A percentile compares a stretch with the other conserved stretches of the same genome.
Conservation (phyloP, 2,888 invertebrate genomes). For the Metopia argyrocephala region DNA sequence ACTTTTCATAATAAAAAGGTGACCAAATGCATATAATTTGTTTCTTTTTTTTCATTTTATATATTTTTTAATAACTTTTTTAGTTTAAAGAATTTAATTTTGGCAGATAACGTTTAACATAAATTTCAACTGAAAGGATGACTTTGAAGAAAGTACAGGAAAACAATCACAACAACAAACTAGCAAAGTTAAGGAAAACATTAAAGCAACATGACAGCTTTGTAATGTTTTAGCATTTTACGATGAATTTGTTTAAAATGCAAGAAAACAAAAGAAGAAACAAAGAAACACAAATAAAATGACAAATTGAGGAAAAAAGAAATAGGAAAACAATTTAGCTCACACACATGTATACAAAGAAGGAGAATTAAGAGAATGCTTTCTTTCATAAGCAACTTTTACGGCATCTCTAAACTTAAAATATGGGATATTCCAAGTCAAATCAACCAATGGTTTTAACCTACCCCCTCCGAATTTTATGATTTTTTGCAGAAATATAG, state of each 20-base stretch:
- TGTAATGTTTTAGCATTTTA: conserved; percentile 64
- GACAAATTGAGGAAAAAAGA: background rate
- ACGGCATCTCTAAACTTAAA: no score
- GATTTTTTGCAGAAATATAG: no score
- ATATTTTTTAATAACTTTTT: background rate
- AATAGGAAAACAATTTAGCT: no score
- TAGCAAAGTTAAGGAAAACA: conserved; percentile 42
- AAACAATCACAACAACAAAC: background rate
- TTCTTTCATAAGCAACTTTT: no score
- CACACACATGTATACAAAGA: no score
- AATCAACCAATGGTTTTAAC: no score
- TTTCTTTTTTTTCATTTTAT: conserved; percentile 13
- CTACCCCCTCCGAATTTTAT: no score
- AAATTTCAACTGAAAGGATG: background rate
- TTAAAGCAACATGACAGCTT: conserved; percentile 66
- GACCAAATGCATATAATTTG: no score
- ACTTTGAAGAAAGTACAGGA: conserved; percentile 25
- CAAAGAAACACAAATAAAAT: background rate
- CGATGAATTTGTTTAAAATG: conserved; percentile 59
- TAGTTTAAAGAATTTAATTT: background rate
- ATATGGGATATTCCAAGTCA: no score
- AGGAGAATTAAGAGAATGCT: no score
- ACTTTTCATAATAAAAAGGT: conserved; percentile 13
- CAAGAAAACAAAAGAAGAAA: conserved; percentile 11
- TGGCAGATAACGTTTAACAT: conserved; percentile 22